Evolutionary conservation across 37 sponge, comb jelly and placozoan species (phyloP), one percentile per base, ranked within the genome.

Genomic region (Chondrilla cf. caribensis): DNA sequence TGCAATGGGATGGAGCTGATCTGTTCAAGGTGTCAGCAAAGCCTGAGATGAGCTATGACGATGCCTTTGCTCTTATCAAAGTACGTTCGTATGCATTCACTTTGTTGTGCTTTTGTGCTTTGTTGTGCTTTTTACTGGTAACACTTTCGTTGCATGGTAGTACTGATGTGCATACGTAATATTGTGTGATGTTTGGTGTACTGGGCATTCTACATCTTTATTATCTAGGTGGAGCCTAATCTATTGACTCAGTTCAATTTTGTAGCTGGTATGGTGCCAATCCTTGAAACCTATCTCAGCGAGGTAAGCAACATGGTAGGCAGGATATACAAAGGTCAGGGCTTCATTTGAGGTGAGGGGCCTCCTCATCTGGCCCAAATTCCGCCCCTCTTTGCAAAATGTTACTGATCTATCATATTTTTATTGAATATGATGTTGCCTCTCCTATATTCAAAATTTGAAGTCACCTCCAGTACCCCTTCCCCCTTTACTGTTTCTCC

Each of bases 251-350:
- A 33, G 2, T 89, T 89, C 80, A 83, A 86, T 79, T 84, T 80
- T 80, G 87, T 87, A 2, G 84, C 90, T 38, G 94, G 94, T 44
- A 84, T 90, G 54, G 41, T 86, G 15, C 85, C 94, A 0, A 62
- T 93, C 17, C 19, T 93, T 21, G 76, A 37, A 42, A 47, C 58
- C 42, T 86, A 91, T 54, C 29, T 85, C 22, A 38, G 58, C 35
- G 67, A 76, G 60, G 90, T 90, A 37, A 70, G 65, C n/a, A n/a
- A n/a, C n/a, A n/a, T n/a, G n/a, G n/a, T n/a, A n/a, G n/a, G n/a
- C n/a, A n/a, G n/a, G n/a, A n/a, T n/a, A n/a, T n/a, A n/a, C n/a
- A n/a, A n/a, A n/a, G n/a, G n/a, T n/a, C n/a, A n/a, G n/a, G n/a
- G n/a, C n/a, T n/a, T n/a, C n/a, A n/a, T n/a, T n/a, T n/a, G n/a